Percentiles rank a stretch among this genome's conserved stretches.
These are phyloP conservation scores for Xestia ashworthii DNA, from an alignment of 2,888 invertebrate genomes.

Conservation along the genomic window DNA sequence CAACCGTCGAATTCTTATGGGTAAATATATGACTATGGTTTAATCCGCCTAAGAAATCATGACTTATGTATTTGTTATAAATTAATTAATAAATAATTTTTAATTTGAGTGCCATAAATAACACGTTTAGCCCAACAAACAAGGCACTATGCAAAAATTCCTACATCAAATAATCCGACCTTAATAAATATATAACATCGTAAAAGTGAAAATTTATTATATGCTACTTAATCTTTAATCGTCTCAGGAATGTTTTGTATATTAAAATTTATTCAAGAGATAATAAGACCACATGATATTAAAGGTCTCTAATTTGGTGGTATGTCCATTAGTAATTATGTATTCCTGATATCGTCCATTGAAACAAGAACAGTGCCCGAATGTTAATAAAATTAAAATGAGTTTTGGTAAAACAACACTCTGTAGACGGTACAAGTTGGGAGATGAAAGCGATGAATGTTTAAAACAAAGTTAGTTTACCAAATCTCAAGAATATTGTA, in stretches of 20 bases:
- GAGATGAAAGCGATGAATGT: slow-evolving; percentile 33
- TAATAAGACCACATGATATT: slow-evolving; percentile 67
- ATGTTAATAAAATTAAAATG: slow-evolving; percentile 80
- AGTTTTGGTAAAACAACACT: slow-evolving; percentile 72
- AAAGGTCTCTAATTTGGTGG: slow-evolving; percentile 75
- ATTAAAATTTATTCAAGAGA: slow-evolving; percentile 70
- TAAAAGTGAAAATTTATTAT: slow-evolving; percentile 70
- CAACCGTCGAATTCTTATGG: neutral
- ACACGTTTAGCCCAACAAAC: slow-evolving; percentile 27
- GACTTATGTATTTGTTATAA: slow-evolving; percentile 8
- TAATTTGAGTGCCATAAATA: slow-evolving; percentile 38
- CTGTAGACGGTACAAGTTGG: slow-evolving; percentile 61
- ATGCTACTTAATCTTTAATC: slow-evolving; percentile 73
- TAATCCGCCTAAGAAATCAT: neutral
- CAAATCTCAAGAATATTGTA: neutral
- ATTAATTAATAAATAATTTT: slow-evolving; percentile 18
- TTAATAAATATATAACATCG: slow-evolving; percentile 53
- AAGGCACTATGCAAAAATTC: slow-evolving; percentile 52
- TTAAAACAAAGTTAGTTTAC: slow-evolving; percentile 19
- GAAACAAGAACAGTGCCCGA: slow-evolving; percentile 71
- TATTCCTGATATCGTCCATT: slow-evolving; percentile 75
- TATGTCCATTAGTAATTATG: slow-evolving; percentile 77
- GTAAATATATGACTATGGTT: neutral
- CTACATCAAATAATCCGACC: slow-evolving; percentile 45
- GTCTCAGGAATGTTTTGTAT: slow-evolving; percentile 62